Conservation (phyloP, 2,113 vertebrate genomes). For the Dicentrarchus labrax region DNA sequence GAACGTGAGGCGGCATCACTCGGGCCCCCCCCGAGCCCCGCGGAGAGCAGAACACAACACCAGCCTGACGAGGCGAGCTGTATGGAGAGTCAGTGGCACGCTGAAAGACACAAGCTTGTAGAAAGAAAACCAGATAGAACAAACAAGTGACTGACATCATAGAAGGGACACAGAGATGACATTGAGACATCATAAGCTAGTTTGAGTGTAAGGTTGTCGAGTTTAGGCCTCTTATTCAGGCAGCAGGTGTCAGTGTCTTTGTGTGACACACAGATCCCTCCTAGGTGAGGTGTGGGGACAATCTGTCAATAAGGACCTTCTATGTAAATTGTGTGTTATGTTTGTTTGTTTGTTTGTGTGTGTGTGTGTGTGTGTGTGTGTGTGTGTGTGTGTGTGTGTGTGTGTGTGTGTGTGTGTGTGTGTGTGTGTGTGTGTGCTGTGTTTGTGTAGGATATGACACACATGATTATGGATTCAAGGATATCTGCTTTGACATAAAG, state of each 20-base stretch:
- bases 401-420: no score
- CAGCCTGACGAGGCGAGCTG: slow-evolving; percentile 40
- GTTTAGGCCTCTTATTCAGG: slow-evolving; percentile 29
- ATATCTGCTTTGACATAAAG: neutral
- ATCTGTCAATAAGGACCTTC: neutral
- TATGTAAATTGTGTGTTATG: slow-evolving; percentile 4
- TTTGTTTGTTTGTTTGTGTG: neutral
- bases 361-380: neutral
- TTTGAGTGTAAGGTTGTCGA: slow-evolving; percentile 12
- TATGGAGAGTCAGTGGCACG: slow-evolving; percentile 42
- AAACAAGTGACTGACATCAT: slow-evolving; percentile 57
- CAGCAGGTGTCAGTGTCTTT: slow-evolving; percentile 44
- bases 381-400: neutral
- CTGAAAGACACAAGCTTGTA: slow-evolving; percentile 61
- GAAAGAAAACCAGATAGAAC: slow-evolving; percentile 56
- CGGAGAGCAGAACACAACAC: slow-evolving; percentile 80
- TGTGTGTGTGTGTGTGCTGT: no score
- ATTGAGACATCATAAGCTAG: slow-evolving; percentile 27
- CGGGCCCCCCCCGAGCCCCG: slow-evolving; percentile 65
- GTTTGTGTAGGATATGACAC: neutral
- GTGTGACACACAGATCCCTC: slow-evolving; percentile 14
- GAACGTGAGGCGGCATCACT: slow-evolving; percentile 73
- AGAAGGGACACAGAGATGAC: slow-evolving; percentile 46
- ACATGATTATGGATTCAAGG: neutral
- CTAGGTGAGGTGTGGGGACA: slow-evolving; percentile 17